Evolutionary conservation across 2,888 invertebrate species (phyloP), one percentile per base, ranked within the genome.

Genomic region (Cephalotes varians): DNA sequence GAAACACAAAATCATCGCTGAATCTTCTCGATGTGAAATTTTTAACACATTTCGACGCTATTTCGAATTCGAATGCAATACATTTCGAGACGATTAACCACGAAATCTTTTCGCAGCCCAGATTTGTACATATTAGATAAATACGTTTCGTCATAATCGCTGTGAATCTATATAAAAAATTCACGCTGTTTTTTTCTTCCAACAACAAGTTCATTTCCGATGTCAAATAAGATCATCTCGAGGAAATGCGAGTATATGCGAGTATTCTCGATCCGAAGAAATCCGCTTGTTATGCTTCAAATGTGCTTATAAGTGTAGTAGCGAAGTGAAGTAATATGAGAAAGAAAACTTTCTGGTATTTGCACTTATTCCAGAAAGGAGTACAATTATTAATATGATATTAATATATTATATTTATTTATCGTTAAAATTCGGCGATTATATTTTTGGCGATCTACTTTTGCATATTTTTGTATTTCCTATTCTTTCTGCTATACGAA

Each of bases 51-150:
- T 56, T 56, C n/a, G n/a, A 69, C 44, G 28, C 28, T 25, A 58
- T 21, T 18, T 21, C 34, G 69, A 34, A 31, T 37, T 47, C 12
- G 47, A 34, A 10, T 12, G 51, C 31, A 58, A 51, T 56, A 73
- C 21, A 58, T 69, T 56, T 71, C 34, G 49, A 62, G 60, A 62
- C 34, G 25, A 79, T 44, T 60, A 31, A 58, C 34, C n/a, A 54
- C 54, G 25, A 83, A 69, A 51, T 82, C 62, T 49, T 80, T 80
- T 81, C 60, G 86, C 82, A 81, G 82, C 82, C 79, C 79, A 86
- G 62, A 69, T 82, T 86, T 89, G 83, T 89, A 89, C 73, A 88
- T 89, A 88, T 58, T 89, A 89, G 88, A 47, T 84, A 81, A 89
- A 79, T 49, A 85, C 47, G 82, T 83, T 83, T 77, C 51, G 64